Percentiles rank a stretch among this genome's conserved stretches.
phyloP scores from a whole-genome alignment of 2,113 vertebrate species.

The Acrocephalus kingi region DNA sequence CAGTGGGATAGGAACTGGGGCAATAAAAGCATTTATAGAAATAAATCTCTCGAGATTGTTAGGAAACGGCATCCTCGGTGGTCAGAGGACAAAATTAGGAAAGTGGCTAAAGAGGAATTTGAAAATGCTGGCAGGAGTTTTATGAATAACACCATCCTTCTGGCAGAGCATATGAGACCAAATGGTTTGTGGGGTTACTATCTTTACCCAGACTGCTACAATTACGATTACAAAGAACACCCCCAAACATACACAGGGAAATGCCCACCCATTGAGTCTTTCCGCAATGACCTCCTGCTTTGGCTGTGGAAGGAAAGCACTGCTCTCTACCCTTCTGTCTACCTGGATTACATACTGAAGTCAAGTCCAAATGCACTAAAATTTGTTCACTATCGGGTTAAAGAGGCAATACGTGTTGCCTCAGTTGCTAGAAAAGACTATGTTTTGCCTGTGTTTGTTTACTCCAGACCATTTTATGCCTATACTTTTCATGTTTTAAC shows the following conservation, averaged over 20 bases:
- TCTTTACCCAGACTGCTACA: conserved; percentile 92
- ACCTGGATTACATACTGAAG: conserved; percentile 84
- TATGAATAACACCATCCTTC: conserved; percentile 84
- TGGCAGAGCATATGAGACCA: conserved; percentile 82
- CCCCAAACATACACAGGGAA: conserved; percentile 82
- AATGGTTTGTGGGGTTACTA: conserved; percentile 89
- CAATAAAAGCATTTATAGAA: conserved; percentile 84
- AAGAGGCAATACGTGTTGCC: conserved; percentile 88
- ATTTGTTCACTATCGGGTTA: conserved; percentile 88
- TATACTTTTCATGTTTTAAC: conserved; percentile 85
- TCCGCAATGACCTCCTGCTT: conserved; percentile 83
- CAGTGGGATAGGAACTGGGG: conserved; percentile 94
- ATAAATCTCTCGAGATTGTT: conserved; percentile 84
- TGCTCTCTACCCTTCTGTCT: conserved; percentile 88
- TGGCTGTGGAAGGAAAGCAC: conserved; percentile 91
- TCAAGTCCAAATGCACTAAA: conserved; percentile 85
- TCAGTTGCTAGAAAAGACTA: conserved; percentile 81
- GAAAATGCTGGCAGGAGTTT: conserved; percentile 83
- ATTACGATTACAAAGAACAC: conserved; percentile 87
- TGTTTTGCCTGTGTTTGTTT: conserved; percentile 86
- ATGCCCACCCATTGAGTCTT: conserved; percentile 85
- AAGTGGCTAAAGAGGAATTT: conserved; percentile 83
- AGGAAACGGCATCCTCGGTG: conserved; percentile 82
- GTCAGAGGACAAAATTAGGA: conserved; percentile 81
- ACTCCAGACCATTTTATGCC: conserved; percentile 90